Evolutionary conservation across 1,140 invertebrate genomes (phyloP).

Genomic region (Calephelis nemesis): DNA sequence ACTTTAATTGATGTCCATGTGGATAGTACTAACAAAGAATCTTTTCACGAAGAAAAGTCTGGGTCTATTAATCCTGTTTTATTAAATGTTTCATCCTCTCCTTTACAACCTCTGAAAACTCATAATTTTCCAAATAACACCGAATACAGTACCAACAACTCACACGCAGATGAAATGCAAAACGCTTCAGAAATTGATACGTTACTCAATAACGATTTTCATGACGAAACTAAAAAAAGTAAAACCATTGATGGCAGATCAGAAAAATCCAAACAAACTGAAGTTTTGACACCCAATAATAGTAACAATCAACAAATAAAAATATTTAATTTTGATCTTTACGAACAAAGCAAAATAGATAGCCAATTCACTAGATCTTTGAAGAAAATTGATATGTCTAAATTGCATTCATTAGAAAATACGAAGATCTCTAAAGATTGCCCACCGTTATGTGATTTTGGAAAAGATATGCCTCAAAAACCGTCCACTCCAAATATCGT

Average conservation of each 20-base stretch:
- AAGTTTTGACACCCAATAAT: constrained; percentile 44
- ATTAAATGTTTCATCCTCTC: constrained; percentile 67
- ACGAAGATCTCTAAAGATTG: constrained; percentile 73
- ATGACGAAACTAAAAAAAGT: constrained; percentile 37
- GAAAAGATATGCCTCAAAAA: constrained; percentile 50
- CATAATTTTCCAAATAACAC: constrained; percentile 64
- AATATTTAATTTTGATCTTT: constrained; percentile 77
- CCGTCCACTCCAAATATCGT: constrained; percentile 55
- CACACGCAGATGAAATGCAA: constrained; percentile 54
- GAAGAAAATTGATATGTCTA: constrained; percentile 71
- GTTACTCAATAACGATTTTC: constrained; percentile 56
- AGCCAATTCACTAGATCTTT: constrained; percentile 56
- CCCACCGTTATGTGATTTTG: constrained; percentile 44
- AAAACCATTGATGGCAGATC: constrained; percentile 42
- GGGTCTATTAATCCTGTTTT: constrained; percentile 62
- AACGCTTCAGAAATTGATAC: constrained; percentile 60
- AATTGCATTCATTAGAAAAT: constrained; percentile 67
- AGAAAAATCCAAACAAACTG: constrained; percentile 38
- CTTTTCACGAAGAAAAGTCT: constrained; percentile 42
- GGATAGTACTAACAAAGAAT: constrained; percentile 64
- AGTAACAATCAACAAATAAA: constrained; percentile 67
- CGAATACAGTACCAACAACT: constrained; percentile 61
- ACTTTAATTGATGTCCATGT: constrained; percentile 71
- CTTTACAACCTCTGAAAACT: constrained; percentile 65
- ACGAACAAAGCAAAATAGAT: constrained; percentile 68